A percentile compares a stretch with the other conserved stretches of the same genome.
Conservation (phyloP, 2,797 vertebrate genomes). For the Tympanoctomys barrerae region DNA sequence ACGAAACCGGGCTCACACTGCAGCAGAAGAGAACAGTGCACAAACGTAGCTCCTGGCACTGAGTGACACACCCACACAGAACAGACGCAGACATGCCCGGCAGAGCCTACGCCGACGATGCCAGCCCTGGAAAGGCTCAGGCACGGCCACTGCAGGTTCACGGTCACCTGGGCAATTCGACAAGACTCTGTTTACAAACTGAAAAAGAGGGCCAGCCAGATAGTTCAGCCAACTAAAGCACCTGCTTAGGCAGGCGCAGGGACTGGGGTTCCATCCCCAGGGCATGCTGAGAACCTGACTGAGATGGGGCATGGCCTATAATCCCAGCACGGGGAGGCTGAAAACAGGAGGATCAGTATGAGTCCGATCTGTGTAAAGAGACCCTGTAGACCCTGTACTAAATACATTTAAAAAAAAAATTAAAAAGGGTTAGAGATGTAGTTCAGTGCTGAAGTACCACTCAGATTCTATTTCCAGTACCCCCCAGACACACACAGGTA, state of each 20-base stretch:
- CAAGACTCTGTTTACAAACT: not conserved
- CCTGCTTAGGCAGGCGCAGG: too few species aligned
- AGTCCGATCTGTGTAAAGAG: too few species aligned
- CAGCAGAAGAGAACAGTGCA: not conserved
- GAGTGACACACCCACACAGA: not conserved
- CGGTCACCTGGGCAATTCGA: not conserved
- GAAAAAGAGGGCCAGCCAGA: not conserved
- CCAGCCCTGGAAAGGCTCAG: not conserved
- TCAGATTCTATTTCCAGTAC: not conserved
- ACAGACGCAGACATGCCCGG: not conserved
- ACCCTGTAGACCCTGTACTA: too few species aligned
- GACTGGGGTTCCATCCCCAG: too few species aligned
- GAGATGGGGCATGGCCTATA: too few species aligned
- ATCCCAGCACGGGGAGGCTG: too few species aligned
- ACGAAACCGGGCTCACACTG: not conserved
- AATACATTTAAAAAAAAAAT: not conserved
- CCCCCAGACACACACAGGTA: not conserved
- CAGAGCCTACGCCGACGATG: not conserved
- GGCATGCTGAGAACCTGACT: too few species aligned
- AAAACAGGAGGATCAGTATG: too few species aligned
- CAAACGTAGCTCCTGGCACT: not conserved
- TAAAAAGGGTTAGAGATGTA: not conserved
- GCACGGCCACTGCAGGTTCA: not conserved
- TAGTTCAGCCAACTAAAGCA: too few species aligned
- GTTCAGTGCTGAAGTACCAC: not conserved